These are phyloP conservation scores for Idaea biselata DNA, from an alignment of 2,888 invertebrate genomes.

Conservation along the genomic window DNA sequence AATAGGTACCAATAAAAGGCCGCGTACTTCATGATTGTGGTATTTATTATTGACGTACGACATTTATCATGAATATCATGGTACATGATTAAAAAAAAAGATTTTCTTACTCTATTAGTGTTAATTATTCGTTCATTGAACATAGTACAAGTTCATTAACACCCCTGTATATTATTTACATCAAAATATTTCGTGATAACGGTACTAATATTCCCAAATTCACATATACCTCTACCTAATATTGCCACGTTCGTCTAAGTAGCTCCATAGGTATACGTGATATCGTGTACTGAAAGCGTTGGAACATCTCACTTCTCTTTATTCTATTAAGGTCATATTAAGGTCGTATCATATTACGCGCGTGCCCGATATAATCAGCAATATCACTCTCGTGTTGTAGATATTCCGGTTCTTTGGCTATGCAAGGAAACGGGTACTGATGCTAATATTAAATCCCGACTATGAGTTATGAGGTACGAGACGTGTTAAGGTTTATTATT, in stretches of 20 bases:
- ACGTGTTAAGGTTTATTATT: neutral
- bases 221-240: slow-evolving; percentile 10
- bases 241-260: slow-evolving; percentile 24
- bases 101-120: too few species aligned
- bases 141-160: too few species aligned
- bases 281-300: slow-evolving; percentile 37
- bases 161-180: too few species aligned
- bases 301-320: slow-evolving; percentile 43
- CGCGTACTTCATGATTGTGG: too few species aligned
- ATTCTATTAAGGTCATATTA: slow-evolving; percentile 54
- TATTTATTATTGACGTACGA: too few species aligned
- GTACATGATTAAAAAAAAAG: too few species aligned
- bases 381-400: slow-evolving; percentile 35
- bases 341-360: slow-evolving; percentile 43
- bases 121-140: too few species aligned
- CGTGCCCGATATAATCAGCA: slow-evolving; percentile 53
- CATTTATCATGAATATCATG: too few species aligned
- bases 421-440: neutral
- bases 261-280: slow-evolving; percentile 35
- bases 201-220: slow-evolving; percentile 5
- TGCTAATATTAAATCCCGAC: slow-evolving; percentile 5
- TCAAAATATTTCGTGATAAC: neutral
- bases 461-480: neutral
- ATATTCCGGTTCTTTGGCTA: slow-evolving; percentile 1
- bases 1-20: too few species aligned